phyloP scores from a whole-genome alignment of 2,113 vertebrate species.

The Grus americana region DNA sequence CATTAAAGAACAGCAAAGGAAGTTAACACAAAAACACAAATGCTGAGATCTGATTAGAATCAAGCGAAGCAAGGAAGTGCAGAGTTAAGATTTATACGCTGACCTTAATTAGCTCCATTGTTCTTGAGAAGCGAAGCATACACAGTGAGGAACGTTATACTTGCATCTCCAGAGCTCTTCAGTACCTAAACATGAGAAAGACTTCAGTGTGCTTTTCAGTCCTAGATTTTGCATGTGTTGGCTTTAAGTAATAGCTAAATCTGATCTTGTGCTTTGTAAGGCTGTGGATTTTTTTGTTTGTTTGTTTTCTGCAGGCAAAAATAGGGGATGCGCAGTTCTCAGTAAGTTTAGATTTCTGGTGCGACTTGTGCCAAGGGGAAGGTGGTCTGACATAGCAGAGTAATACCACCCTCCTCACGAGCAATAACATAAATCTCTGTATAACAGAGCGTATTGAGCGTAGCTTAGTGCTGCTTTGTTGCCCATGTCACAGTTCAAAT shows the following conservation, averaged over 20 bases:
- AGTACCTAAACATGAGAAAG: not conserved
- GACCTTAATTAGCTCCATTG: constrained; percentile 68
- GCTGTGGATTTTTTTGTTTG: not conserved
- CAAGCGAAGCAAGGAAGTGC: constrained; percentile 58
- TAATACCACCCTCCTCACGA: not conserved
- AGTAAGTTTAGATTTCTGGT: not conserved
- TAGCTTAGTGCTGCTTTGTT: constrained; percentile 59
- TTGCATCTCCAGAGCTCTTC: constrained; percentile 40
- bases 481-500: constrained; percentile 38
- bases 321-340: not conserved
- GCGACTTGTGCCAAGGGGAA: not conserved
- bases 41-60: constrained; percentile 64
- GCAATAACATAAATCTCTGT: not conserved
- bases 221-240: not conserved
- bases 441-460: not conserved
- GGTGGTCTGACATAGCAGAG: not conserved
- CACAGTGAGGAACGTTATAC: constrained; percentile 38
- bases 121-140: constrained; percentile 34
- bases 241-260: not conserved
- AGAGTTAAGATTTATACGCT: constrained; percentile 63
- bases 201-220: not conserved
- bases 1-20: constrained; percentile 63
- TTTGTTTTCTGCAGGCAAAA: not conserved
- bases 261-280: not conserved
- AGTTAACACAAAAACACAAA: constrained; percentile 61